Evolutionary conservation across 2,797 vertebrate species (phyloP).

Genomic region (Falco columbarius): DNA sequence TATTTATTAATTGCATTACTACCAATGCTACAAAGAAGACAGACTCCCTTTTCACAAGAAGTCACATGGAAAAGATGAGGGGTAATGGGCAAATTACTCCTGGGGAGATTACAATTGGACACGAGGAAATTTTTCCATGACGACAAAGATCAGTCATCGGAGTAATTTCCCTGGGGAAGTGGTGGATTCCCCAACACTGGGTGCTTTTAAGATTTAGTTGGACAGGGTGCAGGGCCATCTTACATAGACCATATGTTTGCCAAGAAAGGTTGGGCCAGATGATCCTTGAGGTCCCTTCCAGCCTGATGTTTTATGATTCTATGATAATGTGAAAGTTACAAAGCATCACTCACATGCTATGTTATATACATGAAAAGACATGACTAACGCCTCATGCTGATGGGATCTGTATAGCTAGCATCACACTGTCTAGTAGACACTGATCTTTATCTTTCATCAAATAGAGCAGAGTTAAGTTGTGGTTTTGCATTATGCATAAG

Average conservation of each 20-base stretch:
- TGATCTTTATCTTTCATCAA: constrained; percentile 31
- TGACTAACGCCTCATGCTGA: background rate
- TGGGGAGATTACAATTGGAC: background rate
- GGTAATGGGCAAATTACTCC: background rate
- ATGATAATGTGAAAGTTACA: background rate
- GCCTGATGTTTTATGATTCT: background rate
- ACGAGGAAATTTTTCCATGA: background rate
- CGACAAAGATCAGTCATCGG: background rate
- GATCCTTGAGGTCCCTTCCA: background rate
- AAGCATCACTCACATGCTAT: background rate
- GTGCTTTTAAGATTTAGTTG: background rate
- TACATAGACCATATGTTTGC: background rate
- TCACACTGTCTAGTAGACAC: background rate
- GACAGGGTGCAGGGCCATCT: background rate
- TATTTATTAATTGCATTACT: background rate
- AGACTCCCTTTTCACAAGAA: background rate
- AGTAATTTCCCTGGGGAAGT: background rate
- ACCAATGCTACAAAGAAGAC: background rate
- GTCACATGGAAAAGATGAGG: background rate
- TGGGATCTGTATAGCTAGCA: background rate
- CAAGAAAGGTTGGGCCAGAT: background rate
- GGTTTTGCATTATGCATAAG: constrained; percentile 44
- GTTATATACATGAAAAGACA: background rate
- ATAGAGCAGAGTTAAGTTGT: background rate
- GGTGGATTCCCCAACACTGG: background rate